Base-by-base conservation (phyloP, 2,113 vertebrate species). In the Megaceryle torquata region DNA sequence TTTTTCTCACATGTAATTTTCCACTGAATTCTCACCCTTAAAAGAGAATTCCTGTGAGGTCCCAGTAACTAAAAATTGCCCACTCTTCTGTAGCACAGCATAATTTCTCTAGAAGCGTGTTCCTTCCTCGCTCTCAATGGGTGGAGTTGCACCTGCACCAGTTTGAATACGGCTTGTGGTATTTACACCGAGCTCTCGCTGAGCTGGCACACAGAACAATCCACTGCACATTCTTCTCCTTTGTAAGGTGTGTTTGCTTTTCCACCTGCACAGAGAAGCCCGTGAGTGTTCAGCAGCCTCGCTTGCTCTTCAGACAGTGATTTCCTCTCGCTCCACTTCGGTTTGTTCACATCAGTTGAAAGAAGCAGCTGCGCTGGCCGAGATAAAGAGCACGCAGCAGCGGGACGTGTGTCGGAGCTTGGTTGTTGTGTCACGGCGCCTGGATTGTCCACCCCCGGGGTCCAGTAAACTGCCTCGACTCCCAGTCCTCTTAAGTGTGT, bases 341-440 rank as follows among this genome's bases (percentile, higher is more conserved):
- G 33, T 63, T 67, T 16, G 31, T 29, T 91, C 37, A 1, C 48
- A 4, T 15, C 29, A 15, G 18, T 48, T 53, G 82, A 80, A 14
- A 63, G 37, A 11, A 10, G 56, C 9, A 15, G 26, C 63, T 50
- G 53, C 5, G 3, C 4, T 26, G 54, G 15, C 6, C 4, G 56
- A 14, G 56, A 25, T 10, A 13, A 33, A 6, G 5, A 13, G 33
- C 2, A 1, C 7, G 37, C 25, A 13, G 50, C 35, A 44, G 29
- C 53, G 8, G n/a, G 41, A 7, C 7, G 26, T 3, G 1, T 8
- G 57, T 11, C 3, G 13, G 9, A 28, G 29, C 51, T 59, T 3
- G 3, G 5, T 37, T 4, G 1, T 12, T 7, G 26, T 41, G 2
- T 26, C 7, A 0, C 4, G 51, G 46, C 65, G 5, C 46, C 28